Evolutionary conservation across 2,113 vertebrate genomes (phyloP).

Genomic region (Cinclus mexicanus): DNA sequence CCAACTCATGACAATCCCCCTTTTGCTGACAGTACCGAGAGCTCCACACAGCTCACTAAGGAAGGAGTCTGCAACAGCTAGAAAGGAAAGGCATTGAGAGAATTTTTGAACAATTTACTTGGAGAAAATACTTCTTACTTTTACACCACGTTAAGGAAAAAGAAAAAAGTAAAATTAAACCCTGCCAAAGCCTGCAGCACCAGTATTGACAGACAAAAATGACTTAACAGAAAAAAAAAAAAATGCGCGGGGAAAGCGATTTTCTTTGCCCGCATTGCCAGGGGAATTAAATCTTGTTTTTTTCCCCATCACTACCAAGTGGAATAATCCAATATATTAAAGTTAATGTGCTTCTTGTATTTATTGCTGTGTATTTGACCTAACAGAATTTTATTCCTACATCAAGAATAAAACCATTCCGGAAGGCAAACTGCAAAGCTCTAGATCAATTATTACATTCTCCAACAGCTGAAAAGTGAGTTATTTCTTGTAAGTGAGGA

Average conservation of each 20-base stretch:
- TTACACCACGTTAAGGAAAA: not conserved
- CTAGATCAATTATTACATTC: slow-evolving; percentile 72
- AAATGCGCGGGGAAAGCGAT: slow-evolving; percentile 53
- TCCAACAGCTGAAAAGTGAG: slow-evolving; percentile 71
- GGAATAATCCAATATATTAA: slow-evolving; percentile 78
- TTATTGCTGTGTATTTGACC: slow-evolving; percentile 73
- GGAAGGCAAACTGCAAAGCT: slow-evolving; percentile 47
- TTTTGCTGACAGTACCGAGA: not conserved
- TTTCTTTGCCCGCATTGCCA: slow-evolving; percentile 68
- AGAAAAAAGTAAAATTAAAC: not conserved
- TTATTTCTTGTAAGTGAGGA: slow-evolving; percentile 65
- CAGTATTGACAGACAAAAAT: slow-evolving; percentile 48
- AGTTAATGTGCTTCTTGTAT: slow-evolving; percentile 66
- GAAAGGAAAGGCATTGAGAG: not conserved
- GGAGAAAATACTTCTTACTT: slow-evolving; percentile 9
- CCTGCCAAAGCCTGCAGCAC: slow-evolving; percentile 16
- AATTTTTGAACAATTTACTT: not conserved
- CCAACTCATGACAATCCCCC: not conserved
- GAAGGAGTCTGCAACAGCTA: not conserved
- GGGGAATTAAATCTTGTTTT: slow-evolving; percentile 76
- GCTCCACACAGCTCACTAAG: not conserved
- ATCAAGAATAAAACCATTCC: slow-evolving; percentile 65
- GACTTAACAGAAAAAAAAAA: slow-evolving; percentile 14
- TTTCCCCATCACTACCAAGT: slow-evolving; percentile 58
- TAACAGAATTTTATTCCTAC: slow-evolving; percentile 67